phyloP scores from a whole-genome alignment of 1,140 invertebrate species.

The Thalassaphorura encarpata region DNA sequence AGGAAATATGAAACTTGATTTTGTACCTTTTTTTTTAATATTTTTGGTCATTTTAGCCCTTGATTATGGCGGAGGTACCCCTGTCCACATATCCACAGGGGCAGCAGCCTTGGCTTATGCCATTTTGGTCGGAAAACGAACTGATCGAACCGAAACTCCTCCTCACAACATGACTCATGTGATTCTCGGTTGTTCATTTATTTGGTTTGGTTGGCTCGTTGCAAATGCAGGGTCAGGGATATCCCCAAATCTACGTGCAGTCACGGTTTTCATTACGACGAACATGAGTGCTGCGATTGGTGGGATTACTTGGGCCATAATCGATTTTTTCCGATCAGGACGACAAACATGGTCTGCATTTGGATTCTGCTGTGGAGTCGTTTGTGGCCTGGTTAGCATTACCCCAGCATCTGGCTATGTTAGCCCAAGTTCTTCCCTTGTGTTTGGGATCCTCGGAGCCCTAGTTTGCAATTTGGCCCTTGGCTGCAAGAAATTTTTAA shows the following conservation, averaged over 20 bases:
- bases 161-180: conserved; percentile 31
- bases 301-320: conserved; percentile 20
- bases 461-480: conserved; percentile 21
- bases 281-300: conserved; percentile 27
- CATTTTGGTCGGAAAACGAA: conserved; percentile 20
- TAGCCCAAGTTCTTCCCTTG: conserved; percentile 16
- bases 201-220: conserved; percentile 22
- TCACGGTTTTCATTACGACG: conserved; percentile 25
- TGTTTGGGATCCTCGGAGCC: conserved; percentile 22
- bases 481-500: conserved; percentile 13
- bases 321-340: conserved; percentile 15
- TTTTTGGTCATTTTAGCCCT: conserved; percentile 3
- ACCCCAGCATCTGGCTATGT: conserved; percentile 26
- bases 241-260: conserved; percentile 17
- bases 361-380: conserved; percentile 25
- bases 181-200: conserved; percentile 22
- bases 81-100: conserved; percentile 25
- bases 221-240: conserved; percentile 26
- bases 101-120: conserved; percentile 26
- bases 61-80: conserved; percentile 25
- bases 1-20: too few relatives aligned
- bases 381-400: conserved; percentile 26
- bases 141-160: conserved; percentile 19
- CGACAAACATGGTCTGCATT: conserved; percentile 23
- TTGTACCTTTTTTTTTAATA: too few relatives aligned